Percentiles rank a stretch among this genome's conserved stretches.
Conservation (phyloP, 2,888 invertebrate genomes). For the Phorcus lineatus region DNA sequence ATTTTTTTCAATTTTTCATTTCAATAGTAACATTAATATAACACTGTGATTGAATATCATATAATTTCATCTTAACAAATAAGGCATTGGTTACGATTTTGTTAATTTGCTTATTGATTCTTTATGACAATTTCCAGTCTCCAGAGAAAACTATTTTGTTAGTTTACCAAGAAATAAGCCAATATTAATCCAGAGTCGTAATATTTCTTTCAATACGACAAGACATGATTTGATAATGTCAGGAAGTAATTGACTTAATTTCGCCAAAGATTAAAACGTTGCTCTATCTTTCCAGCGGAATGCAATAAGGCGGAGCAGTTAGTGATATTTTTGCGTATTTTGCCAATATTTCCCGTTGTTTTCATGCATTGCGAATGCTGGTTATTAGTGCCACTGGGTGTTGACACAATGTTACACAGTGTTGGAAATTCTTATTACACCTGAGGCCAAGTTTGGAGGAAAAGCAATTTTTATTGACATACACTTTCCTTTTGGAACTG, state of each 20-base stretch:
- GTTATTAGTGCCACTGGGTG: neutral
- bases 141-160: neutral
- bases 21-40: too few relatives aligned
- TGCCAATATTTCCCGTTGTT: neutral
- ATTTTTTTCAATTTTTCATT: too few relatives aligned
- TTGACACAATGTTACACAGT: neutral
- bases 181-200: neutral
- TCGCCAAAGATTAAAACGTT: neutral
- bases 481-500: too few relatives aligned
- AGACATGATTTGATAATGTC: neutral
- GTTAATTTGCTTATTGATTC: too few relatives aligned
- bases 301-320: neutral
- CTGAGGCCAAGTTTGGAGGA: neutral
- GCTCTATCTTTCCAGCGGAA: neutral
- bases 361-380: neutral
- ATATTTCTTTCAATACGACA: slow-evolving; percentile 17
- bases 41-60: too few relatives aligned
- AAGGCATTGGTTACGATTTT: too few relatives aligned
- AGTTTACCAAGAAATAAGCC: neutral
- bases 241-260: neutral
- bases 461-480: neutral
- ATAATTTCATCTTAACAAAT: too few relatives aligned
- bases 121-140: too few relatives aligned
- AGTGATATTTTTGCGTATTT: neutral
- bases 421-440: neutral